These are phyloP conservation scores for Tetraodon nigroviridis DNA, from an alignment of 2,113 vertebrate species.

Conservation along the genomic window DNA sequence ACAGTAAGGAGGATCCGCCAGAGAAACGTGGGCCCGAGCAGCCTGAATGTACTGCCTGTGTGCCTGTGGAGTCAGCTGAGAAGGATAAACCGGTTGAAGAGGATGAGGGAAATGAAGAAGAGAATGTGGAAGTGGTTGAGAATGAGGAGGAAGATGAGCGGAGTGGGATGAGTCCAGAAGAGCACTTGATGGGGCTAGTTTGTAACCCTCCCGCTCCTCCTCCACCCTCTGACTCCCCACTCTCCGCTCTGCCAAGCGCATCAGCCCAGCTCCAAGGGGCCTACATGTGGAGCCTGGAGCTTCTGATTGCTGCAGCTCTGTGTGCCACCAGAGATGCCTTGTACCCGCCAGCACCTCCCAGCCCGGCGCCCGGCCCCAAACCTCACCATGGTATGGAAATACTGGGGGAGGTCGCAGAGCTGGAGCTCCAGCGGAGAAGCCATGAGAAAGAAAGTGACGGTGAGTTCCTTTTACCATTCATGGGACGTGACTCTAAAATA, in stretches of 20 bases:
- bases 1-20: constrained; percentile 29
- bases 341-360: constrained; percentile 30
- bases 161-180: constrained; percentile 5
- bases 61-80: constrained; percentile 29
- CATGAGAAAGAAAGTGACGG: constrained; percentile 60
- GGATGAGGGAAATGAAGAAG: constrained; percentile 15
- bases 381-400: constrained; percentile 85
- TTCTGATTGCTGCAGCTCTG: constrained; percentile 84
- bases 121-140: constrained; percentile 47
- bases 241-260: constrained; percentile 12
- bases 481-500: too few relatives aligned
- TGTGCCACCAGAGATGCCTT: constrained; percentile 79
- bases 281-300: constrained; percentile 83
- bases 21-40: constrained; percentile 27
- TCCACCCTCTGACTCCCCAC: constrained; percentile 1
- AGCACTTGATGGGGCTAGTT: constrained; percentile 4
- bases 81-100: constrained; percentile 10
- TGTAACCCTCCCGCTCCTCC: constrained; percentile 16
- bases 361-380: constrained; percentile 34
- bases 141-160: constrained; percentile 27
- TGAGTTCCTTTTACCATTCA: too few relatives aligned
- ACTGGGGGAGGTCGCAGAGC: constrained; percentile 87
- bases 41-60: constrained; percentile 42
- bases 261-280: constrained; percentile 62
- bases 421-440: constrained; percentile 78